These are phyloP conservation scores for Hemibagrus guttatus DNA, from an alignment of 2,797 vertebrate genomes.

Conservation along the genomic window DNA sequence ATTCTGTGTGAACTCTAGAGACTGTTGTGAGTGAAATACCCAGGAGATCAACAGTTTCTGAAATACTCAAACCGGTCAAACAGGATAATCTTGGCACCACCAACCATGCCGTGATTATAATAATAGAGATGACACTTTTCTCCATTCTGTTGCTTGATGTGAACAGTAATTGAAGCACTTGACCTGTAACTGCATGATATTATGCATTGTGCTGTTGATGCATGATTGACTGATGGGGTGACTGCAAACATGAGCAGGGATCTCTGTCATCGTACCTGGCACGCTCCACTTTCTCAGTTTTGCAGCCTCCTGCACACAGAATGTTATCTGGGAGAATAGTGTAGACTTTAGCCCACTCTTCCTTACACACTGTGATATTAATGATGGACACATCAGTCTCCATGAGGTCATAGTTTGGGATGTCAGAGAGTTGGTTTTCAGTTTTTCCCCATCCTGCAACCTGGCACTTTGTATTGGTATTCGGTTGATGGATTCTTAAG, in stretches of 20 bases:
- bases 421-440: background rate
- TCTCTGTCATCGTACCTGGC: slow-evolving; percentile 33
- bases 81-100: too few relatives aligned
- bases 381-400: slow-evolving; percentile 42
- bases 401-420: slow-evolving; percentile 2
- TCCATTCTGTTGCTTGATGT: too few relatives aligned
- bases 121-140: too few relatives aligned
- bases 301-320: slow-evolving; percentile 52
- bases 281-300: slow-evolving; percentile 42
- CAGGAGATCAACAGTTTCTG: too few relatives aligned
- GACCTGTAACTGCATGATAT: background rate
- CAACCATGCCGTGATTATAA: too few relatives aligned
- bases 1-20: too few relatives aligned
- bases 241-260: background rate
- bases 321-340: slow-evolving; percentile 19
- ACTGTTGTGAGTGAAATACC: too few relatives aligned
- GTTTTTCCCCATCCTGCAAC: slow-evolving; percentile 61
- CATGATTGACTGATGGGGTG: background rate
- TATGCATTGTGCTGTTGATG: background rate
- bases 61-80: too few relatives aligned
- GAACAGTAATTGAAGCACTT: too few relatives aligned
- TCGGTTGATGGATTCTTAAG: background rate
- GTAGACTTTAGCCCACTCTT: background rate
- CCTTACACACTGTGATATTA: slow-evolving; percentile 26
- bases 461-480: slow-evolving; percentile 38